These are phyloP conservation scores for Setophaga coronata DNA, from an alignment of 2,113 vertebrate genomes.

Conservation along the genomic window DNA sequence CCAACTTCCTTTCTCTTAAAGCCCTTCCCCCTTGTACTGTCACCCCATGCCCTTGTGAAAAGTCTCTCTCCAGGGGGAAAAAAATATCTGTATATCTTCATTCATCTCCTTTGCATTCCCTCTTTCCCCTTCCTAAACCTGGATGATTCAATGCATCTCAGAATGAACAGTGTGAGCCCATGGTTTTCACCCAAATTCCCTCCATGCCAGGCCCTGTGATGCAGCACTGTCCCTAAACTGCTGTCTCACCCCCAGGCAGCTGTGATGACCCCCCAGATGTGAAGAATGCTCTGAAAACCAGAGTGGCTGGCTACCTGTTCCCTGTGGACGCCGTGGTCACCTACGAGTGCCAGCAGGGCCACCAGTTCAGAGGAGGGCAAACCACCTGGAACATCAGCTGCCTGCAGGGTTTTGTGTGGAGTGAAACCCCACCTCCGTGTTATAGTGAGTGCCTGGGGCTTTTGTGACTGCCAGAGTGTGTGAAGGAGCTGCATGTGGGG, in stretches of 20 bases:
- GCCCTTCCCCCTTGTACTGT: background rate
- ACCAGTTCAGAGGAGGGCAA: background rate
- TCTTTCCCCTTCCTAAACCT: background rate
- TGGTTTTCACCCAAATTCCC: background rate
- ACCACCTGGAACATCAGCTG: background rate
- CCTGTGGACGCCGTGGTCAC: background rate
- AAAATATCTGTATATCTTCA: fast-evolving
- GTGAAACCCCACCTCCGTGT: fast-evolving
- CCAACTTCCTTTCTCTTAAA: too few relatives aligned
- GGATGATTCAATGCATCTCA: fast-evolving
- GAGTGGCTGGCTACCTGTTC: constrained; percentile 7
- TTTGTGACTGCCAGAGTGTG: fast-evolving
- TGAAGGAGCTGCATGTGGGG: fast-evolving
- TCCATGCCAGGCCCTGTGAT: fast-evolving
- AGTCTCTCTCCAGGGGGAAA: background rate
- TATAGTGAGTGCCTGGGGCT: background rate
- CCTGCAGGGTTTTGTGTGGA: background rate
- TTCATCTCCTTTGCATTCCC: background rate
- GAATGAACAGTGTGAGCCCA: fast-evolving
- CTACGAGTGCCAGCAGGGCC: background rate
- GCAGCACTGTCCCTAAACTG: fast-evolving
- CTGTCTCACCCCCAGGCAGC: background rate
- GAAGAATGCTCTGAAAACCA: background rate
- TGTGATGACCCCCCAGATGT: constrained; percentile 10
- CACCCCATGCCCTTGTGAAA: background rate